Evolutionary conservation across 1,140 invertebrate genomes (phyloP).

Genomic region (Plectrocnemia conspersa): DNA sequence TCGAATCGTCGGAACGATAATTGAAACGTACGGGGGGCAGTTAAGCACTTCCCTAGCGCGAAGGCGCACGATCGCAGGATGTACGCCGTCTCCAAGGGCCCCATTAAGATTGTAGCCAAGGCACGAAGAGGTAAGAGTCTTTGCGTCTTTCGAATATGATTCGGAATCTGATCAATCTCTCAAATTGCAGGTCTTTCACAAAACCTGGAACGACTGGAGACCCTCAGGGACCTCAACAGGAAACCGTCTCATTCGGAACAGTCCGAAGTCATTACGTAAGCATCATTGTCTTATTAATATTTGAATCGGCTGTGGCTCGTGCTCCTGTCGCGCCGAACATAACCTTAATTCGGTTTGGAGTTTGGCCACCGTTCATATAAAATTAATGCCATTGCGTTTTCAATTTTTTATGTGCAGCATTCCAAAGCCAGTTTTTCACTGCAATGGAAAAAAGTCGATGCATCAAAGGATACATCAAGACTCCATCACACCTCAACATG

Average conservation of each 20-base stretch:
- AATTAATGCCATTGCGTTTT: too few species aligned
- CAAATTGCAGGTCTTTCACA: slow-evolving; percentile 57
- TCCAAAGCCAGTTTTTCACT: slow-evolving; percentile 66
- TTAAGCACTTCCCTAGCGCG: background rate
- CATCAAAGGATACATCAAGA: slow-evolving; percentile 60
- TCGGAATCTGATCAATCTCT: background rate
- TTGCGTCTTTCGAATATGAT: background rate
- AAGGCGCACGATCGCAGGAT: slow-evolving; percentile 44
- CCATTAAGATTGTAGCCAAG: slow-evolving; percentile 81
- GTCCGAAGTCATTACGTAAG: slow-evolving; percentile 55
- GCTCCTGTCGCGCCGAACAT: too few species aligned
- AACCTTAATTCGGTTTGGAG: too few species aligned
- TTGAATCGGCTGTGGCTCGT: too few species aligned
- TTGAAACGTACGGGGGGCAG: background rate
- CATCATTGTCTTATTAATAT: slow-evolving; percentile 36
- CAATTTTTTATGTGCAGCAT: slow-evolving; percentile 56
- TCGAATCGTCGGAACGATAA: background rate
- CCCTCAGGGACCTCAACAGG: slow-evolving; percentile 58
- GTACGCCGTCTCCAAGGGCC: slow-evolving; percentile 81
- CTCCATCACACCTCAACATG: slow-evolving; percentile 65
- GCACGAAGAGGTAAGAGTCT: slow-evolving; percentile 66
- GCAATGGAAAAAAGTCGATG: slow-evolving; percentile 62
- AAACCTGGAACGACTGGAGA: slow-evolving; percentile 64
- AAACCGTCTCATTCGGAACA: slow-evolving; percentile 57
- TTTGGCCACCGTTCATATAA: too few species aligned